Evolutionary conservation across 2,888 invertebrate species (phyloP).

Genomic region (Stenodera caucasica): DNA sequence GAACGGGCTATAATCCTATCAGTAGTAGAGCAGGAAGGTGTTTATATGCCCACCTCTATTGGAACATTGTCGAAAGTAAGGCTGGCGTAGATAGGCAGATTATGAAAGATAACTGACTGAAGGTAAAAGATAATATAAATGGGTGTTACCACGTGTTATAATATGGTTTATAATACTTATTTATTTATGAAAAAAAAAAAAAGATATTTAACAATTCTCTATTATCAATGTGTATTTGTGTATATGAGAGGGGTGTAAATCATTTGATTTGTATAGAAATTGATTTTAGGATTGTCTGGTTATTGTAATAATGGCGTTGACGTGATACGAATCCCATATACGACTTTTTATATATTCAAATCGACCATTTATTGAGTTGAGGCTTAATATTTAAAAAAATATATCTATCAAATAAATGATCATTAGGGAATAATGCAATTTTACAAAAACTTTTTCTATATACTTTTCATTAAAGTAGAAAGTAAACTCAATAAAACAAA

Average conservation of each 20-base stretch:
- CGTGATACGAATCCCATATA: conserved; percentile 18
- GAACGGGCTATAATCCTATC: conserved; percentile 48
- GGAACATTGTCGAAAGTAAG: conserved; percentile 47
- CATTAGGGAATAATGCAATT: too few relatives aligned
- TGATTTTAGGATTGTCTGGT: conserved; percentile 39
- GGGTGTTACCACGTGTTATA: conserved; percentile 2
- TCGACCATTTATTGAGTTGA: not conserved
- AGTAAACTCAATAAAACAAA: too few relatives aligned
- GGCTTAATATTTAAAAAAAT: not conserved
- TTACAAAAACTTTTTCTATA: too few relatives aligned
- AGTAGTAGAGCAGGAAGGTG: conserved; percentile 42
- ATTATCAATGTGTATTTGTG: not conserved
- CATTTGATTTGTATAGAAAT: conserved; percentile 41
- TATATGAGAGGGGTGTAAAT: not conserved
- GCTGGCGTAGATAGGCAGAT: conserved; percentile 49
- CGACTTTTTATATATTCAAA: conserved; percentile 10
- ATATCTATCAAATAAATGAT: too few relatives aligned
- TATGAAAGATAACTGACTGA: conserved; percentile 34
- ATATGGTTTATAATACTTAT: conserved; percentile 6
- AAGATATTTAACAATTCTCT: too few relatives aligned
- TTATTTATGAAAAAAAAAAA: too few relatives aligned
- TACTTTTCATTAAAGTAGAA: too few relatives aligned
- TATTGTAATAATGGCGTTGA: conserved; percentile 33
- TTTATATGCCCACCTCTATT: conserved; percentile 44
- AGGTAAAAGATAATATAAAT: conserved; percentile 5